These are phyloP conservation scores for Dromas ardeola DNA, from an alignment of 2,113 vertebrate species.

Conservation along the genomic window DNA sequence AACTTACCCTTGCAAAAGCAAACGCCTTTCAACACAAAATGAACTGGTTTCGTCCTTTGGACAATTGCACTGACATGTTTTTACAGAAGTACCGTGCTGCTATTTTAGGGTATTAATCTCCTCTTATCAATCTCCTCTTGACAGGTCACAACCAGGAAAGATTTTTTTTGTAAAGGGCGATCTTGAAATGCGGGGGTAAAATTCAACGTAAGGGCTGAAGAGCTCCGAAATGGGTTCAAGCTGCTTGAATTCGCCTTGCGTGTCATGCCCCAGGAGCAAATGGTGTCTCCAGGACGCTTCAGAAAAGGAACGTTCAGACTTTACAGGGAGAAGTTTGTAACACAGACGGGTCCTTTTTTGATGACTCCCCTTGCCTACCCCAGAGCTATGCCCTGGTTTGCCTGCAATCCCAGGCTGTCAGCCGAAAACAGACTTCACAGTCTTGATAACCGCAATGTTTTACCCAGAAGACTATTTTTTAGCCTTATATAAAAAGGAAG, in stretches of 20 bases:
- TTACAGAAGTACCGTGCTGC: not conserved
- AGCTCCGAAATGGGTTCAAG: not conserved
- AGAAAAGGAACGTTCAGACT: not conserved
- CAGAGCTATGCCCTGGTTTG: not conserved
- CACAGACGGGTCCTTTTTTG: not conserved
- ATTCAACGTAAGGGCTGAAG: not conserved
- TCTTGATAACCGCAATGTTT: not conserved
- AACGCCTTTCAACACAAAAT: not conserved
- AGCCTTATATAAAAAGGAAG: not conserved
- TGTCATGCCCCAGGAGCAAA: not conserved
- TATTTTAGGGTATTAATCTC: not conserved
- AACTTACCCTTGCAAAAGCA: not conserved
- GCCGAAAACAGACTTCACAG: not conserved
- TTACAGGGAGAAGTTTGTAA: not conserved
- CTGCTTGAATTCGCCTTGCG: not conserved
- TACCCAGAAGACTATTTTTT: not conserved
- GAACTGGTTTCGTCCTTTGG: not conserved
- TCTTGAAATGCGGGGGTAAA: not conserved
- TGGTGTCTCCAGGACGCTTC: not conserved
- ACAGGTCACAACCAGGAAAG: not conserved
- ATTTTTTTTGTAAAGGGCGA: not conserved
- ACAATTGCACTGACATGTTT: rapidly evolving
- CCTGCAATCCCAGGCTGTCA: not conserved
- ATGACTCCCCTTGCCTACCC: not conserved
- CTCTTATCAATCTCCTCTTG: not conserved